Conservation (phyloP, 2,113 vertebrate genomes). For the Camelus dromedarius region DNA sequence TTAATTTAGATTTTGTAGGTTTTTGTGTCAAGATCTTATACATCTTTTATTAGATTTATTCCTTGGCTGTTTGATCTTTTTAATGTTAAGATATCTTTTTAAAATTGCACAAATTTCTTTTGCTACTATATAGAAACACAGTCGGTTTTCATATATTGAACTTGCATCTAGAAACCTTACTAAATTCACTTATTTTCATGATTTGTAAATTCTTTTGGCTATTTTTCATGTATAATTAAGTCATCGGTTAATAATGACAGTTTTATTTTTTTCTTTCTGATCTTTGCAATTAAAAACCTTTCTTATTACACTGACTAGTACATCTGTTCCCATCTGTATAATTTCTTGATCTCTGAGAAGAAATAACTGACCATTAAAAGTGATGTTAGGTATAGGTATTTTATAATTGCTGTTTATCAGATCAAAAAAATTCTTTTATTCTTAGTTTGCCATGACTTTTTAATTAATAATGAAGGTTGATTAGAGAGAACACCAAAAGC, state of each 20-base stretch:
- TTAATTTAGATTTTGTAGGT: background rate
- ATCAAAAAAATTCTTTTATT: background rate
- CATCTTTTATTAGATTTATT: background rate
- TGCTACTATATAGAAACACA: background rate
- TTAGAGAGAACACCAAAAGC: background rate
- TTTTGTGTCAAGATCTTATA: background rate
- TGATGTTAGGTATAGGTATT: background rate
- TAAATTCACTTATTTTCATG: background rate
- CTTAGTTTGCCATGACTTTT: background rate
- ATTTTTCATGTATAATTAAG: background rate
- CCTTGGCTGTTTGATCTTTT: background rate
- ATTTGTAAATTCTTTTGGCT: background rate
- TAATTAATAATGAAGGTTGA: background rate
- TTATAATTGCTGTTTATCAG: background rate
- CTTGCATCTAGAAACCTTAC: background rate
- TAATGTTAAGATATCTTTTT: background rate
- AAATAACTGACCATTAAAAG: background rate
- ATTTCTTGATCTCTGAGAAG: background rate
- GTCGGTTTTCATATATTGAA: background rate
- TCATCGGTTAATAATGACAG: background rate
- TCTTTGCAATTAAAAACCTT: background rate
- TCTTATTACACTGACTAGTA: background rate
- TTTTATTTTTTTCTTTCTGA: background rate
- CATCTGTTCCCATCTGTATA: background rate
- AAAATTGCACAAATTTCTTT: background rate